A percentile compares a stretch with the other conserved stretches of the same genome.
Evolutionary conservation across 92 coral and sea anemone species (phyloP).

Genomic region (Epizoanthus scotinus): DNA sequence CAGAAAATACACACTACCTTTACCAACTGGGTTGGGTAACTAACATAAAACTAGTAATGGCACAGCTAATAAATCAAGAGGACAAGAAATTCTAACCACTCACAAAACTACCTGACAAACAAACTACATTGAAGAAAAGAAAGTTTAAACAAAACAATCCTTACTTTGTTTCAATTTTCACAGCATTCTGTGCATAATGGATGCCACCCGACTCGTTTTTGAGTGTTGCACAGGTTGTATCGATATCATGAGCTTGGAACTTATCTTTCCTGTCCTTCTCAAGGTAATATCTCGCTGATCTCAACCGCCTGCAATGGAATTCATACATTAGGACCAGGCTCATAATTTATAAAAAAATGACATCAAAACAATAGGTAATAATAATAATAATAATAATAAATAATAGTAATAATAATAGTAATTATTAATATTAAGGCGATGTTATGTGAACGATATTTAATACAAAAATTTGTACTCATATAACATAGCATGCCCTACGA

Average conservation of each 20-base stretch:
- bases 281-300: conserved; percentile 95
- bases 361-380: too few species aligned
- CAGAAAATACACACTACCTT: too few species aligned
- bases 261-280: conserved; percentile 96
- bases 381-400: background rate
- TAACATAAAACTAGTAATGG: too few species aligned
- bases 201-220: conserved; percentile 73
- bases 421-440: too few species aligned
- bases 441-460: too few species aligned
- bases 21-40: too few species aligned
- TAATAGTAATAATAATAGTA: too few species aligned
- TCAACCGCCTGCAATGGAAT: conserved; percentile 63
- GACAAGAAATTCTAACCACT: background rate
- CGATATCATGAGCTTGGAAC: conserved; percentile 80
- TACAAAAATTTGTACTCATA: too few species aligned
- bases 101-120: background rate
- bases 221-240: conserved; percentile 80
- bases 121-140: background rate
- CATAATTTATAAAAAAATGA: background rate
- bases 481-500: too few species aligned
- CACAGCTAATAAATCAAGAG: too few species aligned
- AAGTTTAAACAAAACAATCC: background rate
- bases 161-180: conserved; percentile 94
- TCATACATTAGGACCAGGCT: too few species aligned
- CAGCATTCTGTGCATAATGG: conserved; percentile 80